Percentiles rank a stretch among this genome's conserved stretches.
phyloP scores from a whole-genome alignment of 2,888 invertebrate genomes.

The Epinotia nisella region DNA sequence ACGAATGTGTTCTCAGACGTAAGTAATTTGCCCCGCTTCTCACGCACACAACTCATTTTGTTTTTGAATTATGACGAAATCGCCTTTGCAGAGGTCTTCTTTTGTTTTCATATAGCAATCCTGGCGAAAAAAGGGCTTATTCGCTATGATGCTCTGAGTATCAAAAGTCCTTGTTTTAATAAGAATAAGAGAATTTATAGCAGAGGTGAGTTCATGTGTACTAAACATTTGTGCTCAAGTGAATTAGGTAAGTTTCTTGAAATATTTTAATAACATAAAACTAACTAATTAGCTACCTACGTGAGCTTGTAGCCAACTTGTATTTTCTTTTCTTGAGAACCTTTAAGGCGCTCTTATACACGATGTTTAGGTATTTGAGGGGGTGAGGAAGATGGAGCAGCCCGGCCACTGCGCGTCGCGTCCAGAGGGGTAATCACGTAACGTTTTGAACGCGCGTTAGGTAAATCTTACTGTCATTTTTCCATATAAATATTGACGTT shows the following conservation, averaged over 20 bases:
- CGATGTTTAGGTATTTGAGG: too few species aligned
- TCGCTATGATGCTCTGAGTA: not conserved
- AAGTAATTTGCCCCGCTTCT: constrained; percentile 41
- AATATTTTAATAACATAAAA: constrained; percentile 9
- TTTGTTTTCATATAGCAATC: constrained; percentile 36
- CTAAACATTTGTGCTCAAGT: constrained; percentile 5
- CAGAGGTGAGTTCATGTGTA: constrained; percentile 18
- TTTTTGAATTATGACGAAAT: constrained; percentile 40
- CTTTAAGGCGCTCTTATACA: too few species aligned
- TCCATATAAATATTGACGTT: too few species aligned
- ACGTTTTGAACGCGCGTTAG: too few species aligned
- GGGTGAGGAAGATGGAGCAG: too few species aligned
- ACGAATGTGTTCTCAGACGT: constrained; percentile 14
- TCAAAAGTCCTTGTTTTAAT: constrained; percentile 1
- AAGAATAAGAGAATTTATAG: constrained; percentile 11
- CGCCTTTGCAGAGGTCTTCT: constrained; percentile 30
- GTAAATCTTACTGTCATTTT: too few species aligned
- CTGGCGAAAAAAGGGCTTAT: constrained; percentile 7
- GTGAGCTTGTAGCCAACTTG: not conserved
- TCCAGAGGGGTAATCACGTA: too few species aligned
- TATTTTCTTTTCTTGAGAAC: not conserved
- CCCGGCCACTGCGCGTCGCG: too few species aligned
- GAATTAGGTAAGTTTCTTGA: not conserved
- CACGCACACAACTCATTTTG: constrained; percentile 43
- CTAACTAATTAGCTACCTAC: not conserved